Percentiles rank a stretch among this genome's conserved stretches.
phyloP scores from a whole-genome alignment of 2,888 invertebrate genomes.

The Caenorhabditis drosophilae region DNA sequence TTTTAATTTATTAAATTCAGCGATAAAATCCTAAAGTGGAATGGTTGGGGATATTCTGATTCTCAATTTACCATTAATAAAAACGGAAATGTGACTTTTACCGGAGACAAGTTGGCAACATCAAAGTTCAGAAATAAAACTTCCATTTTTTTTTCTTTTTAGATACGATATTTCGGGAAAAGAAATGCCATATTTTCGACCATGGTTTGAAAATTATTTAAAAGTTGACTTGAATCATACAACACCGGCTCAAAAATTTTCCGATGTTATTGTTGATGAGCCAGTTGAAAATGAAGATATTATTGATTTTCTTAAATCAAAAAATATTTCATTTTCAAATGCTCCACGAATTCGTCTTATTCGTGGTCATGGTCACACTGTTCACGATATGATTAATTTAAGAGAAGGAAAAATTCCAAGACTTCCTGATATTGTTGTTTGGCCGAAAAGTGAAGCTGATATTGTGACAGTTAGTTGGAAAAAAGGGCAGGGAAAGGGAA shows the following conservation, averaged over 20 bases:
- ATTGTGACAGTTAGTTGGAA: slow-evolving; percentile 25
- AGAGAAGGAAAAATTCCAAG: slow-evolving; percentile 78
- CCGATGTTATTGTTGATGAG: slow-evolving; percentile 77
- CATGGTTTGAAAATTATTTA: slow-evolving; percentile 81
- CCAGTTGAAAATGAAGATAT: slow-evolving; percentile 85
- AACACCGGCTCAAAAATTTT: slow-evolving; percentile 70
- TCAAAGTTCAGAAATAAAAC: neutral
- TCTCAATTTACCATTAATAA: slow-evolving; percentile 80
- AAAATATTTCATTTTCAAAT: slow-evolving; percentile 82
- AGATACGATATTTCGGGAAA: slow-evolving; percentile 71
- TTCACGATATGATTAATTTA: slow-evolving; percentile 84
- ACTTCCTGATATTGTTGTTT: slow-evolving; percentile 90
- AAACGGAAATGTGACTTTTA: slow-evolving; percentile 78
- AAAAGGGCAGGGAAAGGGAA: neutral
- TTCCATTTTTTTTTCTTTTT: slow-evolving; percentile 7
- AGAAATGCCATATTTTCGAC: slow-evolving; percentile 80
- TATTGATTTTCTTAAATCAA: slow-evolving; percentile 85
- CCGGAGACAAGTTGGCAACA: slow-evolving; percentile 80
- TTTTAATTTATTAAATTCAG: slow-evolving; percentile 36
- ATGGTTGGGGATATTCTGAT: slow-evolving; percentile 99
- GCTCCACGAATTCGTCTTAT: slow-evolving; percentile 71
- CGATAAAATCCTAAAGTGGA: slow-evolving; percentile 82
- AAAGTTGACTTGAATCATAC: slow-evolving; percentile 73
- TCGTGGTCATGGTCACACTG: slow-evolving; percentile 66
- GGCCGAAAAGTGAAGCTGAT: slow-evolving; percentile 76